These are phyloP conservation scores for Coelopa pilipes DNA, from an alignment of 2,888 invertebrate genomes.

Conservation along the genomic window DNA sequence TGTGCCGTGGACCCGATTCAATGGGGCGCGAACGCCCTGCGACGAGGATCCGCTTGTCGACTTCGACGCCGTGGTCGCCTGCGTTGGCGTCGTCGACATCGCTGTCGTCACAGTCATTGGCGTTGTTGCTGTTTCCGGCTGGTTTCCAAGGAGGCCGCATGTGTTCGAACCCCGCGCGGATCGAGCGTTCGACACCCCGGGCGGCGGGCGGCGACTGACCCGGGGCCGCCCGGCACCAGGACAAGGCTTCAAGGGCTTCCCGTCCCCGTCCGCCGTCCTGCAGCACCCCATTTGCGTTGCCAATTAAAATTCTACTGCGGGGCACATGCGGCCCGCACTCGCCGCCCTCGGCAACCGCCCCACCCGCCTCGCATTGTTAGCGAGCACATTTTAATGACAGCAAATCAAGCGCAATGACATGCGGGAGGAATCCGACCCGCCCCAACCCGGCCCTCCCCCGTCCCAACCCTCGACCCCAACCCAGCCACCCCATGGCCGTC, in stretches of 20 bases:
- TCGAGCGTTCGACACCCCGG: conserved; percentile 19
- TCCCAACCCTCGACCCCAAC: too few species aligned
- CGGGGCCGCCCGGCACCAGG: not conserved
- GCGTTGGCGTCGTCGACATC: not conserved
- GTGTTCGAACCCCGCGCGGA: not conserved
- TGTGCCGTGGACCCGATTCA: too few species aligned
- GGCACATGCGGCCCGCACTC: conserved; percentile 7
- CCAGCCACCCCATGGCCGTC: not conserved
- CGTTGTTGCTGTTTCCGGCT: conserved; percentile 15
- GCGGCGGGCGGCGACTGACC: not conserved
- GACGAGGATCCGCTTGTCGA: too few species aligned
- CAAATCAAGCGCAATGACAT: conserved; percentile 27
- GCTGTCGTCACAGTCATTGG: not conserved
- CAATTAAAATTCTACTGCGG: conserved; percentile 33
- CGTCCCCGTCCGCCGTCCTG: not conserved
- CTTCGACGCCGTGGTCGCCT: too few species aligned
- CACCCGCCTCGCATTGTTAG: conserved; percentile 25
- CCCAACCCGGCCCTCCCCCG: not conserved
- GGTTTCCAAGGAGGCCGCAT: not conserved
- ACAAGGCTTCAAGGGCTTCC: not conserved
- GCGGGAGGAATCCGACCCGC: conserved; percentile 3
- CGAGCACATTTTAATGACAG: conserved; percentile 31
- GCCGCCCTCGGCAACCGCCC: not conserved
- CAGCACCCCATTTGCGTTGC: conserved; percentile 15
- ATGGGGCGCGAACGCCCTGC: too few species aligned